Base-by-base conservation (phyloP, 2,888 invertebrate genomes). In the Rhyacophila evoluta region DNA sequence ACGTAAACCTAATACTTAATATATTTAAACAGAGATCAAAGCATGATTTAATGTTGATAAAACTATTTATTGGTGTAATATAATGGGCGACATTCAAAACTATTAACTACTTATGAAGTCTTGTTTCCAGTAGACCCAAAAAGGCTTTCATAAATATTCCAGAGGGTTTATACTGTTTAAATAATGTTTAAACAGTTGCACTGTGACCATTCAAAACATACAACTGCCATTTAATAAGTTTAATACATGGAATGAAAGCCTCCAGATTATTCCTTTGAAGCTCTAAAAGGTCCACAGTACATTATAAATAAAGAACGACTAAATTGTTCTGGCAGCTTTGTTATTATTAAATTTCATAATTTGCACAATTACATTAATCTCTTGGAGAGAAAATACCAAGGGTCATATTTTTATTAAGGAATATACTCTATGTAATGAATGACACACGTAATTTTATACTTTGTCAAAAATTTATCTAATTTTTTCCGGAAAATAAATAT, bases 151-250 rank as follows among this genome's bases (percentile, higher is more conserved):
- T 39, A 39, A 39, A 39, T 39, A 15, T 39, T 39, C 15, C 15
- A 39, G 39, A 39, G 39, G 39, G 39, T 39, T n/a, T 12, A n/a
- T 12, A 15, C 12, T 39, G 39, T 39, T 39, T 39, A 12, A 39
- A 39, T 12, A 12, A 39, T 15, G n/a, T 12, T 39, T 39, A 12
- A 15, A 39, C 15, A 39, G 39, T 39, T 39, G 39, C 39, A 39
- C n/a, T 15, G 39, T 6, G 39, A 39, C 39, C 15, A 12, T 39
- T 39, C 6, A 39, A 39, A 39, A 39, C 39, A 39, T 4, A 1
- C 12, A 39, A 39, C 39, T 39, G 39, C 39, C 39, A 39, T 39
- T 39, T 39, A 39, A 39, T 39, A 39, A 39, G 39, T 39, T 39
- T 8, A 12, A n/a, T n/a, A 15, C 15, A 39, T 2, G 39, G 6